phyloP scores from a whole-genome alignment of 2,113 vertebrate genomes.

The Hippolais icterina region DNA sequence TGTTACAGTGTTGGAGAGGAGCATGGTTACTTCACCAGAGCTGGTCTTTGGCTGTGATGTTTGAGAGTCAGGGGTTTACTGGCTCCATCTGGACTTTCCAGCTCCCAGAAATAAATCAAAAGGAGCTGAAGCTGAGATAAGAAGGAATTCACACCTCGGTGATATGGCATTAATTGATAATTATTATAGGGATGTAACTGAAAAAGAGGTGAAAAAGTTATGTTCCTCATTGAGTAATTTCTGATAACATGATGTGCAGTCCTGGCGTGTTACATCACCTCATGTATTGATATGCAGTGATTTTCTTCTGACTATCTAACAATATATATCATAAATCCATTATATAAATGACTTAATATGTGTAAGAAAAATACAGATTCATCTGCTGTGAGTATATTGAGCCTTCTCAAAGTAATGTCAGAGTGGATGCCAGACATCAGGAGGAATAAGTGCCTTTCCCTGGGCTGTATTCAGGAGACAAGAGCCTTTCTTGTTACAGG shows the following conservation, averaged over 20 bases:
- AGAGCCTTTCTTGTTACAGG: not conserved
- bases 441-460: not conserved
- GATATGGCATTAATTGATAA: not conserved
- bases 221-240: not conserved
- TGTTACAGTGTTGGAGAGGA: not conserved
- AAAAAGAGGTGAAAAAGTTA: not conserved
- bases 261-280: not conserved
- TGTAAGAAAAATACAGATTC: not conserved
- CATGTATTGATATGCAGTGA: not conserved
- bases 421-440: not conserved
- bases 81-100: not conserved
- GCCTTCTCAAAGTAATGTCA: not conserved
- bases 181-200: not conserved
- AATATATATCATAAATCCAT: not conserved
- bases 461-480: not conserved
- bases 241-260: not conserved
- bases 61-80: not conserved
- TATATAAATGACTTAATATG: rapidly evolving
- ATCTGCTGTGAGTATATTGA: not conserved
- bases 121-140: not conserved
- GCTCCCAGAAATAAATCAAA: not conserved
- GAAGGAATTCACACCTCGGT: not conserved
- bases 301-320: not conserved
- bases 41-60: not conserved
- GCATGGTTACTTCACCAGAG: not conserved